Conservation (phyloP, 2,797 vertebrate species). For the Lepidocolaptes lacrymiger region DNA sequence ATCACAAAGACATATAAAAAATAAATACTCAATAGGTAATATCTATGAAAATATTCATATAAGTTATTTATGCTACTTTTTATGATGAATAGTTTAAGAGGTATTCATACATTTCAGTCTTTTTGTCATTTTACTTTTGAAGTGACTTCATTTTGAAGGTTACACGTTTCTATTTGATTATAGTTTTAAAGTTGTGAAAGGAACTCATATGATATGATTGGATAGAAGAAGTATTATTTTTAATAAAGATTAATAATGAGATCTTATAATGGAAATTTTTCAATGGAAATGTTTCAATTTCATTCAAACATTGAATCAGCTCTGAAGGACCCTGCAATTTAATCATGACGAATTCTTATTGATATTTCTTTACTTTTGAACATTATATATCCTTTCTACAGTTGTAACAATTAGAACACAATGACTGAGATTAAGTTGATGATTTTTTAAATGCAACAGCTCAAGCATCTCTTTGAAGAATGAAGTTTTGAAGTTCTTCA, state of each 20-base stretch:
- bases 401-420: not conserved
- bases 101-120: not conserved
- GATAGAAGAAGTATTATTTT: not conserved
- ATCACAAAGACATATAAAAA: fast-evolving
- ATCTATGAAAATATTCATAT: not conserved
- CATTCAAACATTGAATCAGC: not conserved
- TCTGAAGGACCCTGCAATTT: not conserved
- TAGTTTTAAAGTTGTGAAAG: not conserved
- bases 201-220: not conserved
- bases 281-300: not conserved
- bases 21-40: not conserved
- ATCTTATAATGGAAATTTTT: not conserved
- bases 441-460: conserved; percentile 1
- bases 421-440: not conserved
- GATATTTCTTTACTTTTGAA: not conserved
- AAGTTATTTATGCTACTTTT: not conserved
- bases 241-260: not conserved
- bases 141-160: not conserved
- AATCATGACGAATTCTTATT: not conserved
- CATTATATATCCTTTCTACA: not conserved
- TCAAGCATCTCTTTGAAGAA: conserved; percentile 6
- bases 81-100: not conserved
- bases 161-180: not conserved
- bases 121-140: not conserved
- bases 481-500: not conserved